A percentile compares a stretch with the other conserved stretches of the same genome.
These are phyloP conservation scores for Stomatorhinus ivindoensis DNA, from an alignment of 2,113 vertebrate genomes.

Conservation along the genomic window DNA sequence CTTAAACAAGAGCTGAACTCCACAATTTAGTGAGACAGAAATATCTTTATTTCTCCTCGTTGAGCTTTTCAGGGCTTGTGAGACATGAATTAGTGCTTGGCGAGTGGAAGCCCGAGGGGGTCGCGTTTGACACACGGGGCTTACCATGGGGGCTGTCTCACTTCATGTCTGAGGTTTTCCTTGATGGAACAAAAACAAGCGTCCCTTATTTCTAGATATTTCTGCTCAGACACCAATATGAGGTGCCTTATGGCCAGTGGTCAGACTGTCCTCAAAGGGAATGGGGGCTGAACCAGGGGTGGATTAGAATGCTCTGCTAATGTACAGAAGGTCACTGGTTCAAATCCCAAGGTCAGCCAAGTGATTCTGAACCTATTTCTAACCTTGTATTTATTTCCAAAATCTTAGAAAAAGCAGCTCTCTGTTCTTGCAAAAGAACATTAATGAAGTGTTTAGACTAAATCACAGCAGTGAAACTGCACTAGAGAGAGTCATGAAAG, in stretches of 20 bases:
- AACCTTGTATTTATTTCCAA: neutral
- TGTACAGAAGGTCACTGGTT: neutral
- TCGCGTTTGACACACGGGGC: neutral
- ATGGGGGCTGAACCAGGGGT: neutral
- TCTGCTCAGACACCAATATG: neutral
- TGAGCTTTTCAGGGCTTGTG: neutral
- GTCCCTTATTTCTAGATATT: neutral
- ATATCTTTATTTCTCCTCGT: slow-evolving; percentile 6
- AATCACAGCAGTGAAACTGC: neutral
- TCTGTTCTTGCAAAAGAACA: neutral
- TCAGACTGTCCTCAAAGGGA: neutral
- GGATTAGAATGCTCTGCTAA: neutral
- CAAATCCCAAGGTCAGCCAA: neutral
- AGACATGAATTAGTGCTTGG: neutral
- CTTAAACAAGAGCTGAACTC: slow-evolving; percentile 10
- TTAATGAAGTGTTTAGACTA: neutral
- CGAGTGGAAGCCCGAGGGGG: neutral
- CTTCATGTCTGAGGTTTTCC: neutral
- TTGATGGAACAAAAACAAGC: slow-evolving; percentile 8
- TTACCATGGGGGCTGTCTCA: neutral
- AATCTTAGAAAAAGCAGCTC: neutral
- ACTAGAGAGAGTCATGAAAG: neutral
- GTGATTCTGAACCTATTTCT: neutral
- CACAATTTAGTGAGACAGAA: slow-evolving; percentile 2
- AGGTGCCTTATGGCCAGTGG: neutral